phyloP scores from a whole-genome alignment of 2,888 invertebrate species.

The Cecidostiba fungosa region DNA sequence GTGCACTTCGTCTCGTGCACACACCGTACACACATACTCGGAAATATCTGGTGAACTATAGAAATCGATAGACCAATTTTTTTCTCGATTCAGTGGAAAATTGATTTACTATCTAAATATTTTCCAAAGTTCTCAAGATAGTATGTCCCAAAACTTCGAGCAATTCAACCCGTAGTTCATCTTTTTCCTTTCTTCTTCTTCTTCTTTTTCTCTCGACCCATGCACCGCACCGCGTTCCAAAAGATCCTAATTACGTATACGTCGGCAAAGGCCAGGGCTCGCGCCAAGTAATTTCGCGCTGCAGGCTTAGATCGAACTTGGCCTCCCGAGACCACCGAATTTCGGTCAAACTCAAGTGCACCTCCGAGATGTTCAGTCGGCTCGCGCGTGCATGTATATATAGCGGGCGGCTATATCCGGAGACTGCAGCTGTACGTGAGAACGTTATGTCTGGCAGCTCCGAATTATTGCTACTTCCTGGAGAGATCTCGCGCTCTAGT shows the following conservation, averaged over 20 bases:
- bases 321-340: conserved; percentile 62
- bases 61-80: conserved; percentile 21
- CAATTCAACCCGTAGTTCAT: neutral
- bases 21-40: neutral
- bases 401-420: conserved; percentile 4
- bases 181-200: neutral
- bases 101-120: neutral
- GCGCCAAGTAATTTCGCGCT: conserved; percentile 42
- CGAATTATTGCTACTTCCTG: conserved; percentile 56
- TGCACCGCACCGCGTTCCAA: neutral
- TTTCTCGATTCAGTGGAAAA: neutral
- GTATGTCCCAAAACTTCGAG: neutral
- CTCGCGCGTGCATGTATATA: neutral
- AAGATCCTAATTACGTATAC: conserved; percentile 45
- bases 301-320: conserved; percentile 52
- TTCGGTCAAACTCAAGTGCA: conserved; percentile 68
- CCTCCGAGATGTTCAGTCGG: conserved; percentile 63
- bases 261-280: conserved; percentile 32
- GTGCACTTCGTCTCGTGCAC: neutral
- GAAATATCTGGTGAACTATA: neutral
- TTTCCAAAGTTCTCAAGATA: neutral
- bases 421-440: neutral
- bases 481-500: neutral
- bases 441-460: conserved; percentile 36
- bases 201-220: neutral